Evolutionary conservation across 2,113 vertebrate genomes (phyloP).

Genomic region (Triplophysa tibetana): DNA sequence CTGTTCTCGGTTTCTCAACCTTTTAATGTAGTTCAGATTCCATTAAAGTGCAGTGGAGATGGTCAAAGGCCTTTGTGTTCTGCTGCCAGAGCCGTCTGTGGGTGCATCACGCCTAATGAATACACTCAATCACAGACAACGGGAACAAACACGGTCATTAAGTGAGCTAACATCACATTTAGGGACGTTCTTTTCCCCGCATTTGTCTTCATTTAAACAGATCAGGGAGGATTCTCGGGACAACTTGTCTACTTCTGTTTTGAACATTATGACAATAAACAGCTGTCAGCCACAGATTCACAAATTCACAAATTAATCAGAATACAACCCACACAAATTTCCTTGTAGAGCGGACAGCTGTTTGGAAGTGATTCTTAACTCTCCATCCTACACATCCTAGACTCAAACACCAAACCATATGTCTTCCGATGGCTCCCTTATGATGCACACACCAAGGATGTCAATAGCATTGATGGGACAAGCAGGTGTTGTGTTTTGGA

Average conservation of each 20-base stretch:
- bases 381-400: background rate
- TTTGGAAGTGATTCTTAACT: too few species aligned
- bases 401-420: background rate
- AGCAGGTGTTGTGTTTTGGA: background rate
- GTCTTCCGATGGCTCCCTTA: background rate
- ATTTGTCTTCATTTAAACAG: constrained; percentile 52
- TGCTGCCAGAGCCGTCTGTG: background rate
- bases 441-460: background rate
- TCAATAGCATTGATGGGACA: background rate
- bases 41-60: constrained; percentile 29
- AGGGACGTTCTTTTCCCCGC: constrained; percentile 31
- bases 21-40: constrained; percentile 39
- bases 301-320: too few species aligned
- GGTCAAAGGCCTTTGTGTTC: constrained; percentile 24
- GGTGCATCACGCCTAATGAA: constrained; percentile 49
- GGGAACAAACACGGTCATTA: constrained; percentile 50
- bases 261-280: constrained; percentile 23
- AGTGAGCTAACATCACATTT: constrained; percentile 45
- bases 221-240: background rate
- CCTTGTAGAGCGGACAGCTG: background rate
- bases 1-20: constrained; percentile 35
- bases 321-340: too few species aligned
- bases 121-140: constrained; percentile 47
- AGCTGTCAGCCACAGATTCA: background rate
- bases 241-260: constrained; percentile 9